phyloP scores from a whole-genome alignment of 2,113 vertebrate species.

The Entomyzon cyanotis region DNA sequence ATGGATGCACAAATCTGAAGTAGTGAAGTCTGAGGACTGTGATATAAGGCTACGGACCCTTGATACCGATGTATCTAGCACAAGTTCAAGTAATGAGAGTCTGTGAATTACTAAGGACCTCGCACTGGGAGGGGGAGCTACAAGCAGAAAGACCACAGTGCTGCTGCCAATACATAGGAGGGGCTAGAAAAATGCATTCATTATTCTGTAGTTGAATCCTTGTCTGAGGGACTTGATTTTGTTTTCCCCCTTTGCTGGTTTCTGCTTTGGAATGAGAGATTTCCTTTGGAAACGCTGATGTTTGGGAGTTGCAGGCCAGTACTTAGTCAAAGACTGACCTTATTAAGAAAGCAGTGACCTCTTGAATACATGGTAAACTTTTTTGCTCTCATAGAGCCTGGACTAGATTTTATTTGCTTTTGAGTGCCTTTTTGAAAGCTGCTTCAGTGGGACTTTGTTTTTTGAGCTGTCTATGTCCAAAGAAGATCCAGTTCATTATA shows the following conservation, averaged over 20 bases:
- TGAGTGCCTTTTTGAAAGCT: conserved; percentile 98
- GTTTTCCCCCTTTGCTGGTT: conserved; percentile 76
- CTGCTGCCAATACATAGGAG: conserved; percentile 70
- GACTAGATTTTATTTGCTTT: conserved; percentile 91
- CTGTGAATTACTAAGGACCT: conserved; percentile 80
- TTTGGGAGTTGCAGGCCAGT: conserved; percentile 85
- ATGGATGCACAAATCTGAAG: conserved; percentile 88
- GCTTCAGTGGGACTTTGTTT: conserved; percentile 86
- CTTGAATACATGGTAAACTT: conserved; percentile 82
- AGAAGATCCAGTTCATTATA: conserved; percentile 69
- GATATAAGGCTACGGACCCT: conserved; percentile 89
- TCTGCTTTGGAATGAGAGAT: conserved; percentile 74
- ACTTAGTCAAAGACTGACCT: conserved; percentile 84
- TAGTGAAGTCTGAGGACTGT: conserved; percentile 80
- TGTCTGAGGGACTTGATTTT: conserved; percentile 76
- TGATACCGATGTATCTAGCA: conserved; percentile 89
- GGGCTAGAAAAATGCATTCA: conserved; percentile 69
- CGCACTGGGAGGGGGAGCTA: conserved; percentile 65
- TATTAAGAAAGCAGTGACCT: conserved; percentile 85
- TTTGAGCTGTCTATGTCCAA: conserved; percentile 78
- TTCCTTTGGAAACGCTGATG: conserved; percentile 80
- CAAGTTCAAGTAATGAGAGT: conserved; percentile 96
- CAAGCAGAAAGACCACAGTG: conserved; percentile 74
- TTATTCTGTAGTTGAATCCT: conserved; percentile 80
- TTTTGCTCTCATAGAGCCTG: conserved; percentile 91